These are phyloP conservation scores for Periparus ater DNA, from an alignment of 2,797 vertebrate species.

Conservation along the genomic window DNA sequence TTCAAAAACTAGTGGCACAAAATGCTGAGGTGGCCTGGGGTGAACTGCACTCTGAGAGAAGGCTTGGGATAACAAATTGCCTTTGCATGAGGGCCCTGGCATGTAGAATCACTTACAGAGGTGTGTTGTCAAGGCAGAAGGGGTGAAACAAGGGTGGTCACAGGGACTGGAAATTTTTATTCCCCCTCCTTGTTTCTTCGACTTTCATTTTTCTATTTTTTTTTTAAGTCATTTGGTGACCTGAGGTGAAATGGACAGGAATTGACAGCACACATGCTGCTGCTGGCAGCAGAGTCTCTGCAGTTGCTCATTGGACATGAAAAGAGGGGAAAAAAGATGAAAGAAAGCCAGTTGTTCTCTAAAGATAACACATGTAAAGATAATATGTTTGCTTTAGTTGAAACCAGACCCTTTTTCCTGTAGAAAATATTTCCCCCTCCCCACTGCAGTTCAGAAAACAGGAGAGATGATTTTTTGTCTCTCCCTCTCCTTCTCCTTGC, in stretches of 20 bases:
- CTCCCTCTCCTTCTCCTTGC: slow-evolving; percentile 16
- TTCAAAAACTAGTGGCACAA: slow-evolving; percentile 28
- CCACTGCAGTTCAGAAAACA: slow-evolving; percentile 38
- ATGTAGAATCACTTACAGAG: slow-evolving; percentile 19
- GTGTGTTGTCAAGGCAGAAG: slow-evolving; percentile 27
- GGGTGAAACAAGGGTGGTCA: slow-evolving; percentile 34
- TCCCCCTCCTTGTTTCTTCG: neutral
- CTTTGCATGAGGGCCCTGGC: neutral
- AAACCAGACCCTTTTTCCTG: slow-evolving; percentile 16
- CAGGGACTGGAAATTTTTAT: slow-evolving; percentile 12
- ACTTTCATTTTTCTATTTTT: neutral
- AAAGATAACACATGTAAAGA: slow-evolving; percentile 51
- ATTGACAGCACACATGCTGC: slow-evolving; percentile 21
- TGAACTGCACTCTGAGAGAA: slow-evolving; percentile 18
- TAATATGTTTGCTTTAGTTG: slow-evolving; percentile 55
- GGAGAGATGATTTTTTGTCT: slow-evolving; percentile 32
- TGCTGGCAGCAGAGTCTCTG: slow-evolving; percentile 56
- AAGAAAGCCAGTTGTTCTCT: slow-evolving; percentile 39
- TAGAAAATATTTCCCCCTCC: neutral
- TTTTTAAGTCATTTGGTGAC: slow-evolving; percentile 51
- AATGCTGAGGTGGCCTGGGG: neutral
- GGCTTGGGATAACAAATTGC: slow-evolving; percentile 7
- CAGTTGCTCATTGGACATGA: slow-evolving; percentile 29
- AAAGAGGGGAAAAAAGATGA: neutral
- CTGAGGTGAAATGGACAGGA: slow-evolving; percentile 49